These are phyloP conservation scores for Dicrurus megarhynchus DNA, from an alignment of 2,113 vertebrate species.

Conservation along the genomic window DNA sequence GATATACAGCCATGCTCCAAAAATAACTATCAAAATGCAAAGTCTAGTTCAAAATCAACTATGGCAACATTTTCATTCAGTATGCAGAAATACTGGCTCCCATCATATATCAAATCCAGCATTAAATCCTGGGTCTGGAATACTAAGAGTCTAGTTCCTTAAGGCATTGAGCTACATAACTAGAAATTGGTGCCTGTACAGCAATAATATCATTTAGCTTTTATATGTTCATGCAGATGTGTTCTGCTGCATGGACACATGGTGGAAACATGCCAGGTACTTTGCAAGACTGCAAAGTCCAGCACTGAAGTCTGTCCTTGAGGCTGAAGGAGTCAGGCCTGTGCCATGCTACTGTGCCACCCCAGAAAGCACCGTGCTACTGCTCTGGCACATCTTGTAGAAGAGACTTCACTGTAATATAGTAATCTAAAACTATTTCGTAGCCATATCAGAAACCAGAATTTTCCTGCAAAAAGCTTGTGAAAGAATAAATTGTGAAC, in stretches of 20 bases:
- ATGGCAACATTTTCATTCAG: background rate
- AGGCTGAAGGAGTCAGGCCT: background rate
- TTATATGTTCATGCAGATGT: background rate
- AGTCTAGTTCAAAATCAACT: background rate
- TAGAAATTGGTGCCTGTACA: background rate
- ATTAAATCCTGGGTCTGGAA: background rate
- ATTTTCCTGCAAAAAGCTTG: background rate
- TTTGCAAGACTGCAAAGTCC: background rate
- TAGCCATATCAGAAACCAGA: background rate
- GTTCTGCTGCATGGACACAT: background rate
- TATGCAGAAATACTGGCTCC: background rate
- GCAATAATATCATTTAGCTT: background rate
- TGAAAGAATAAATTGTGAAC: background rate
- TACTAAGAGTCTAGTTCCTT: background rate
- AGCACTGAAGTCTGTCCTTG: background rate
- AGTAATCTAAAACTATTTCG: background rate
- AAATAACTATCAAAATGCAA: background rate
- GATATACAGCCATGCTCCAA: background rate
- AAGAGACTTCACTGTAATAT: background rate
- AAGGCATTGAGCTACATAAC: background rate
- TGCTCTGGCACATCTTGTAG: background rate
- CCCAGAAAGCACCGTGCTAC: background rate
- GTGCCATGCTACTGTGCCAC: background rate
- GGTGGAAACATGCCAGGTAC: background rate
- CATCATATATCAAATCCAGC: background rate